phyloP scores from a whole-genome alignment of 2,797 vertebrate genomes.

The Mus spretus region DNA sequence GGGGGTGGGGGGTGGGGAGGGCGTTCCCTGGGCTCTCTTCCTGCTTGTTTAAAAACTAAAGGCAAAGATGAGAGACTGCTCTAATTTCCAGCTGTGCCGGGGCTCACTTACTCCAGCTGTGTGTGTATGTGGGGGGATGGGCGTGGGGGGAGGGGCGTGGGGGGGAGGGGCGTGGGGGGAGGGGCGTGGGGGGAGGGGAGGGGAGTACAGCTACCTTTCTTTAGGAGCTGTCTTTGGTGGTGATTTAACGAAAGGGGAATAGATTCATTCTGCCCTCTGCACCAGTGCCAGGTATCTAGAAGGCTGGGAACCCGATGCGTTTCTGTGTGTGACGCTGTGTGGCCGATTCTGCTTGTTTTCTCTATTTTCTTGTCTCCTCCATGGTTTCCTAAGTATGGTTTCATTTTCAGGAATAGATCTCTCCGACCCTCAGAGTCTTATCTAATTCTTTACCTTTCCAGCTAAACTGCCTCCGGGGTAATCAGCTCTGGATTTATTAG shows the following conservation, averaged over 20 bases:
- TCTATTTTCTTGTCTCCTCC: not conserved
- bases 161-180: no score
- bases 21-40: not conserved
- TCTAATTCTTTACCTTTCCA: slow-evolving; percentile 39
- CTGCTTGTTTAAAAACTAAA: slow-evolving; percentile 67
- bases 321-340: not conserved
- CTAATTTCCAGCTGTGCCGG: slow-evolving; percentile 57
- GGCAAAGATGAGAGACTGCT: slow-evolving; percentile 58
- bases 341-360: slow-evolving; percentile 16
- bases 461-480: slow-evolving; percentile 2
- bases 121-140: no score
- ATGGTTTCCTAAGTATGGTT: slow-evolving; percentile 14
- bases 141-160: no score
- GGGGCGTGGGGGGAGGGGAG: no score
- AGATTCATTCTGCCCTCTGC: not conserved
- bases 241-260: not conserved
- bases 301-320: not conserved
- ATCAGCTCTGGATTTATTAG: slow-evolving; percentile 22
- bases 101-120: not conserved
- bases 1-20: fast-evolving
- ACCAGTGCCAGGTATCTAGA: not conserved
- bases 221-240: not conserved
- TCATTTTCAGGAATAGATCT: slow-evolving; percentile 42
- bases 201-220: not conserved
- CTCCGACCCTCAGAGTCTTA: not conserved